These are phyloP conservation scores for Leistus spinibarbis DNA, from an alignment of 2,888 invertebrate genomes.

Conservation along the genomic window DNA sequence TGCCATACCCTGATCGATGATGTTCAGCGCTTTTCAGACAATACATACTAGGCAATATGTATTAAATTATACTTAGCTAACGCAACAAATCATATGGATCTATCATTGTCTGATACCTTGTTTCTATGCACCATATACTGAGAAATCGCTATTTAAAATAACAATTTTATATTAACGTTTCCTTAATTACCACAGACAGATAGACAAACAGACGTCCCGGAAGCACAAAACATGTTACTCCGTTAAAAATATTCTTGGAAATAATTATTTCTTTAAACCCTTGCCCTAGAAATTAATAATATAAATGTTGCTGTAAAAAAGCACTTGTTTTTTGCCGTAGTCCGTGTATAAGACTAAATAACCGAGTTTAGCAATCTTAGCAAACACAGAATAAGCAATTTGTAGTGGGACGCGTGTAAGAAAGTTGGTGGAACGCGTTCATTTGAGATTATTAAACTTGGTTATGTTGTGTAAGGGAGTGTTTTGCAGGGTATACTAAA, in stretches of 20 bases:
- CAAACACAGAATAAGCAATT: not conserved
- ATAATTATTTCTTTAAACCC: no score
- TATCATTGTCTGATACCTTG: not conserved
- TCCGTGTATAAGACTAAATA: not conserved
- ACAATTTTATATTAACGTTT: no score
- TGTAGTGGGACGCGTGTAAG: not conserved
- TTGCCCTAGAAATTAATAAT: no score
- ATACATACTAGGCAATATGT: not conserved
- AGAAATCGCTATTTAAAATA: no score
- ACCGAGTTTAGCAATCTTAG: not conserved
- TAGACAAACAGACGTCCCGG: no score
- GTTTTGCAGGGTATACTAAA: conserved; percentile 18
- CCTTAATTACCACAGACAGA: no score
- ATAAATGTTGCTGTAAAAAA: no score
- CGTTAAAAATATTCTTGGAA: no score
- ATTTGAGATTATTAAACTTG: conserved; percentile 29
- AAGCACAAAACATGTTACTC: no score
- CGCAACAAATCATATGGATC: not conserved
- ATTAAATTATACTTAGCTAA: not conserved
- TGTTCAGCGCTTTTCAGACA: not conserved
- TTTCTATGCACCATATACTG: no score
- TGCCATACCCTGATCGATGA: conserved; percentile 3
- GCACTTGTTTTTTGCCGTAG: no score
- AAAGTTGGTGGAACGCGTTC: not conserved
- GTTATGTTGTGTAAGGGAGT: not conserved